Percentiles rank a stretch among this genome's conserved stretches.
phyloP scores from a whole-genome alignment of 37 sponge, comb jelly and placozoan genomes.

The Amphimedon queenslandica region DNA sequence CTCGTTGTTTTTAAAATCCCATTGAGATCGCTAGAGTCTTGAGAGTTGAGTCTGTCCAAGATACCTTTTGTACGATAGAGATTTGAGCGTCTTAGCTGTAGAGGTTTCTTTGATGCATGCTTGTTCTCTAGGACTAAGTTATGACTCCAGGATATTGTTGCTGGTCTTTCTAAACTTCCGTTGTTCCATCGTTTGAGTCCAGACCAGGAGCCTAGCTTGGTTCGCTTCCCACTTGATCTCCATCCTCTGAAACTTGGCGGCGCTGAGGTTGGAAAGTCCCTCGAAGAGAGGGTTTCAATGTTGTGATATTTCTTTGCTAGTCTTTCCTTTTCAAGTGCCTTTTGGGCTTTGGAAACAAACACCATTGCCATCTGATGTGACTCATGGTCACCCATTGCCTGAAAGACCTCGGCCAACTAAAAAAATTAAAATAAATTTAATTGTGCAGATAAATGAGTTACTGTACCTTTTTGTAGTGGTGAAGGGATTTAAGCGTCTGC shows the following conservation, averaged over 20 bases:
- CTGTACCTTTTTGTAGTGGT: constrained; percentile 49
- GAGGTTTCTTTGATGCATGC: not conserved
- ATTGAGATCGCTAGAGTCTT: not conserved
- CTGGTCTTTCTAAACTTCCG: not conserved
- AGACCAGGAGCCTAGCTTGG: not conserved
- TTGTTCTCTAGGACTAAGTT: not conserved
- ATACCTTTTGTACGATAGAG: constrained; percentile 7
- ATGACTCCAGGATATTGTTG: not conserved
- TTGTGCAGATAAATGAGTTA: not conserved
- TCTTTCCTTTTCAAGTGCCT: not conserved
- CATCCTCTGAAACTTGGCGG: too few species aligned
- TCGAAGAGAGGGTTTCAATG: not conserved
- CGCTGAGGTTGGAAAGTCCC: too few species aligned
- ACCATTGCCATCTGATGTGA: not conserved
- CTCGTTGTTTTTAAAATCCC: not conserved
- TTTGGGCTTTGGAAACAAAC: not conserved
- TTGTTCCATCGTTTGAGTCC: not conserved
- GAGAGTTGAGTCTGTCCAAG: not conserved
- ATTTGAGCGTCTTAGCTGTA: not conserved
- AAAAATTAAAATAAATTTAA: not conserved
- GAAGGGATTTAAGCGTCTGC: constrained; percentile 25
- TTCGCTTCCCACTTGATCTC: too few species aligned
- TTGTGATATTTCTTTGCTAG: not conserved
- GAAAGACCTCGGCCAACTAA: constrained; percentile 26
- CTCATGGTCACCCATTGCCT: constrained; percentile 22